A percentile compares a stretch with the other conserved stretches of the same genome.
These are phyloP conservation scores for Pomacea canaliculata DNA, from an alignment of 2,888 invertebrate genomes.

Conservation along the genomic window DNA sequence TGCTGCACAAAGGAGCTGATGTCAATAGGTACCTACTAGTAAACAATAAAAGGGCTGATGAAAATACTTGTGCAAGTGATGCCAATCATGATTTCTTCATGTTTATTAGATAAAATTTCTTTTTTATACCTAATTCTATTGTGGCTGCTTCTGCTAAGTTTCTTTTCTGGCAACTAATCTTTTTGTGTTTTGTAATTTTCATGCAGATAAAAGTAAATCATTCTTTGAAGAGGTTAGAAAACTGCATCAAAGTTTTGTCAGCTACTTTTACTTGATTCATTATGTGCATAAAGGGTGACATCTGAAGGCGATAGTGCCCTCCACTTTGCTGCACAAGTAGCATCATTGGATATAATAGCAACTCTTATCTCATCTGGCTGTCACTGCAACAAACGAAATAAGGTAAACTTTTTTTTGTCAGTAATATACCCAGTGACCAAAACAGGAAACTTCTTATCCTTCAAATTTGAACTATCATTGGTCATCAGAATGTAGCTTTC, in stretches of 20 bases:
- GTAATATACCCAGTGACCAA: no score
- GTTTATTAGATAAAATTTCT: no score
- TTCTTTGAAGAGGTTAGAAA: no score
- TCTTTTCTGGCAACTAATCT: no score
- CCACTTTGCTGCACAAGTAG: conserved; percentile 53
- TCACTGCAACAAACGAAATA: conserved; percentile 43
- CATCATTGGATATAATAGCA: conserved; percentile 39
- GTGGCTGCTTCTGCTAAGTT: not conserved
- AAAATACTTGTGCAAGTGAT: not conserved
- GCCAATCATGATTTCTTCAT: no score
- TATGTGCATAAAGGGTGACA: conserved; percentile 27
- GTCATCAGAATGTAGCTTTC: no score
- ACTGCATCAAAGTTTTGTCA: no score
- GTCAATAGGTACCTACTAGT: conserved; percentile 37
- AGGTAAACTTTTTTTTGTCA: conserved; percentile 26
- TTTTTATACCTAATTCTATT: not conserved
- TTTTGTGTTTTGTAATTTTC: no score
- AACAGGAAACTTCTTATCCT: no score
- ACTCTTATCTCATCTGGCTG: conserved; percentile 46
- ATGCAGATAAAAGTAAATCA: no score
- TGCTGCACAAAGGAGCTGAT: conserved; percentile 42
- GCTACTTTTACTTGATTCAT: no score
- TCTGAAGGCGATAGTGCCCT: conserved; percentile 50
- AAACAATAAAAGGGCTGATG: not conserved
- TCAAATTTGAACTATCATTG: no score